A percentile compares a stretch with the other conserved stretches of the same genome.
These are phyloP conservation scores for Hexactinellida sp. DNA, from an alignment of 37 sponge, comb jelly and placozoan species.

Conservation along the genomic window DNA sequence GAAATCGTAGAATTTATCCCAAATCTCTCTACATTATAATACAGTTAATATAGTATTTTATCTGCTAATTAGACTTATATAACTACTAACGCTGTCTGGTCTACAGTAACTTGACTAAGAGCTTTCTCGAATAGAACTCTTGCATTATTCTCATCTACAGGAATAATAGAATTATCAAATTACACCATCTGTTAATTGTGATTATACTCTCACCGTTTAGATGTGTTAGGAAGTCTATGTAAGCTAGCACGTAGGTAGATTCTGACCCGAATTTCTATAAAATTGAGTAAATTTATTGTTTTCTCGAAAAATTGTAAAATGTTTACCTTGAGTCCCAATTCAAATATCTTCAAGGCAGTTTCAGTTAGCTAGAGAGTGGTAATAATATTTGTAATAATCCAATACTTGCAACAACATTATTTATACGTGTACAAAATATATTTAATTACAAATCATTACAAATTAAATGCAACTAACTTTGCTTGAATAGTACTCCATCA, in stretches of 20 bases:
- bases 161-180: background rate
- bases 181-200: background rate
- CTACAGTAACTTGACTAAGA: constrained; percentile 36
- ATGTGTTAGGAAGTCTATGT: constrained; percentile 67
- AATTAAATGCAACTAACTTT: constrained; percentile 37
- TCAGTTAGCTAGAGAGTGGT: constrained; percentile 30
- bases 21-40: constrained; percentile 50
- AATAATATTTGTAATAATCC: background rate
- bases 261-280: constrained; percentile 55
- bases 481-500: constrained; percentile 86
- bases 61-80: background rate
- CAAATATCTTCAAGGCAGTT: constrained; percentile 86
- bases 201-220: constrained; percentile 50
- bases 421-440: too few species aligned
- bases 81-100: constrained; percentile 48
- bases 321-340: constrained; percentile 75
- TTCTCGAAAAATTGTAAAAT: too few species aligned
- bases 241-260: constrained; percentile 52
- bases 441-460: background rate
- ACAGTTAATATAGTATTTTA: background rate
- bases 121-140: constrained; percentile 81
- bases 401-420: background rate
- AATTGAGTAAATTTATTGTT: background rate
- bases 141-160: constrained; percentile 87
- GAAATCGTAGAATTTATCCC: constrained; percentile 68